These are phyloP conservation scores for Andrena fulva DNA, from an alignment of 2,888 invertebrate species.

Conservation along the genomic window DNA sequence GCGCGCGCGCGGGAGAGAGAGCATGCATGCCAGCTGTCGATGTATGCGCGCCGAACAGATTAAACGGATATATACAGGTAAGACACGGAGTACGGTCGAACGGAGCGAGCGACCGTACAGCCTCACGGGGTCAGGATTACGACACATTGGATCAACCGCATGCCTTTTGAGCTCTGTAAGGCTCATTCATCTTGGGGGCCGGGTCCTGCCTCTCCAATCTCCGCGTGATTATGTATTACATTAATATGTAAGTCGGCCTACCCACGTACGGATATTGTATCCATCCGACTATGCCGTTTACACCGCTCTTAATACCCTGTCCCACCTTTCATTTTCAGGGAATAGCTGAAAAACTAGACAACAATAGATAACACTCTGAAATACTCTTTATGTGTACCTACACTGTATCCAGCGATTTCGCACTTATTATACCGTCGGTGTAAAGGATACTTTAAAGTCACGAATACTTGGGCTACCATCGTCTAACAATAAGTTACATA, in stretches of 20 bases:
- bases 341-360: constrained; percentile 15
- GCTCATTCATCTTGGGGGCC: constrained; percentile 70
- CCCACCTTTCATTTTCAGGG: constrained; percentile 39
- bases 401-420: too few relatives aligned
- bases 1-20: constrained; percentile 43
- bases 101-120: constrained; percentile 59
- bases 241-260: constrained; percentile 73
- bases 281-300: constrained; percentile 37
- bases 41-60: constrained; percentile 72
- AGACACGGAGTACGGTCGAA: constrained; percentile 56
- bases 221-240: constrained; percentile 73
- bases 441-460: too few relatives aligned
- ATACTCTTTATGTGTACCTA: not conserved
- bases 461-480: too few relatives aligned
- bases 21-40: constrained; percentile 74
- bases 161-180: constrained; percentile 72
- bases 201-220: constrained; percentile 72
- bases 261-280: constrained; percentile 68
- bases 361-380: not conserved
- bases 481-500: too few relatives aligned
- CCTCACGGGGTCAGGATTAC: constrained; percentile 76
- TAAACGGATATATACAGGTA: constrained; percentile 66
- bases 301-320: constrained; percentile 47
- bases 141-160: constrained; percentile 76
- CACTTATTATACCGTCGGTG: too few relatives aligned